phyloP scores from a whole-genome alignment of 2,113 vertebrate species.

The Semicossyphus pulcher region DNA sequence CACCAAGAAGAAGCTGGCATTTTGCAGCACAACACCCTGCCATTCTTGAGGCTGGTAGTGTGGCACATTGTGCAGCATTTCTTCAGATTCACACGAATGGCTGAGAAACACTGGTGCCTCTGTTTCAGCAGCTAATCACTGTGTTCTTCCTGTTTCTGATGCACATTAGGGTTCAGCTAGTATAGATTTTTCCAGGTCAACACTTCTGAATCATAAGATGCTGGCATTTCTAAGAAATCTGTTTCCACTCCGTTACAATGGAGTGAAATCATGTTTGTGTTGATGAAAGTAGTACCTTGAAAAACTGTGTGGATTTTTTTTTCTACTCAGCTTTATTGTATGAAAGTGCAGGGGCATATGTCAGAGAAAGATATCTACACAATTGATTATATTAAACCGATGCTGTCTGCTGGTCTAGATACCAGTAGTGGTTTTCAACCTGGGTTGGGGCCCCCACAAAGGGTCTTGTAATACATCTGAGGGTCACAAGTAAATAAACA shows the following conservation, averaged over 20 bases:
- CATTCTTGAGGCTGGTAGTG: neutral
- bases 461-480: neutral
- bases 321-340: no score
- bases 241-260: neutral
- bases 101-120: neutral
- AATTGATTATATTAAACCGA: no score
- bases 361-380: no score
- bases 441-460: neutral
- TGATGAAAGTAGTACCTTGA: neutral
- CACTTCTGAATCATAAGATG: neutral
- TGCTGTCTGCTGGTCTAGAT: no score
- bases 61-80: conserved; percentile 9
- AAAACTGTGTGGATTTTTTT: no score
- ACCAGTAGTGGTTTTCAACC: no score
- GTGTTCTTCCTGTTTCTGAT: neutral
- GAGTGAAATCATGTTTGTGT: neutral
- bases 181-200: neutral
- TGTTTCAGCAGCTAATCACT: neutral
- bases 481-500: neutral
- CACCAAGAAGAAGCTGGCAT: conserved; percentile 39
- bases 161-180: neutral
- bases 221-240: neutral
- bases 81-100: neutral
- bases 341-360: no score
- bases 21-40: conserved; percentile 14